These are phyloP conservation scores for Heliconius ethilla DNA, from an alignment of 2,888 invertebrate species.

Conservation along the genomic window DNA sequence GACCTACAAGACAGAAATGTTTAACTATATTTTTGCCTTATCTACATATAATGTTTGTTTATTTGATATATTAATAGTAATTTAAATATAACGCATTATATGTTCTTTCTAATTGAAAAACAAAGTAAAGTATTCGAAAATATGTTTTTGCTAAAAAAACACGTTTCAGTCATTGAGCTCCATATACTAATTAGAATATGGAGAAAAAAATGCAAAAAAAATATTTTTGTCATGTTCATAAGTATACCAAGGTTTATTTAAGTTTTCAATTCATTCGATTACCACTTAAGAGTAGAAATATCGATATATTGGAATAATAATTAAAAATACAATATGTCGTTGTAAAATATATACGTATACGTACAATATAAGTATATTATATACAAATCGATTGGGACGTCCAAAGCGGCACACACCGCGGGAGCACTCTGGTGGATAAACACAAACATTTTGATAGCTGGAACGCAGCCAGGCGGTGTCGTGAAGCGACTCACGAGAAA, in stretches of 20 bases:
- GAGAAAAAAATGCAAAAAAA: too few species aligned
- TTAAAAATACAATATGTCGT: neutral
- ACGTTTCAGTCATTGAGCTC: too few species aligned
- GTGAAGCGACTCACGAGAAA: slow-evolving; percentile 33
- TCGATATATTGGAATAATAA: neutral
- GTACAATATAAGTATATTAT: neutral
- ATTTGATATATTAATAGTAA: neutral
- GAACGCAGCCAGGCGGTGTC: slow-evolving; percentile 48
- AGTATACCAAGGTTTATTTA: too few species aligned
- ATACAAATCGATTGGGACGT: slow-evolving; percentile 22
- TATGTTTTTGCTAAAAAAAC: too few species aligned
- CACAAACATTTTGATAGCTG: slow-evolving; percentile 49
- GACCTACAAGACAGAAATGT: neutral
- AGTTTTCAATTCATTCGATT: too few species aligned
- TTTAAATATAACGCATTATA: neutral
- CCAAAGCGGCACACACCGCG: slow-evolving; percentile 31
- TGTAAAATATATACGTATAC: neutral
- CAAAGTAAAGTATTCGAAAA: too few species aligned
- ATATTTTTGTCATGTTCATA: too few species aligned
- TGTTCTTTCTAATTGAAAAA: too few species aligned
- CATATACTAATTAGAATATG: too few species aligned
- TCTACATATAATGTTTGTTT: neutral
- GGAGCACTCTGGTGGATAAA: slow-evolving; percentile 50
- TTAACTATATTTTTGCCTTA: neutral
- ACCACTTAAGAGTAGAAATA: too few species aligned